phyloP scores from a whole-genome alignment of 2,113 vertebrate species.

The Centrocercus urophasianus region DNA sequence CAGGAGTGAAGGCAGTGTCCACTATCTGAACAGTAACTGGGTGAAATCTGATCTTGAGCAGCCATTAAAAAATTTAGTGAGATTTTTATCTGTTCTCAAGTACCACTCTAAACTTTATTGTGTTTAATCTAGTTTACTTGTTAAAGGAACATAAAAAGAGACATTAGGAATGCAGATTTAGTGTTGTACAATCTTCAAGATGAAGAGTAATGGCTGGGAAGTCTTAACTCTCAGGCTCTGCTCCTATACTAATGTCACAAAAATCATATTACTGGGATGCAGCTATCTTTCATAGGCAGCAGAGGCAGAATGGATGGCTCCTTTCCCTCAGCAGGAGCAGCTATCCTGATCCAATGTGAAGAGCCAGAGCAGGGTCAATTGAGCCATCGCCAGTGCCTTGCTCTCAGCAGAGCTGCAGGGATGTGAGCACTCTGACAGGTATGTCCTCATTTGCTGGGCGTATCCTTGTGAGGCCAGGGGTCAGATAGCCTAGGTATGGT shows the following conservation, averaged over 20 bases:
- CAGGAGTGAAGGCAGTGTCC: slow-evolving; percentile 6
- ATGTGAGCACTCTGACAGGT: neutral
- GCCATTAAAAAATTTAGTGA: slow-evolving; percentile 27
- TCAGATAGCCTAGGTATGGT: neutral
- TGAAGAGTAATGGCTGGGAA: slow-evolving; percentile 40
- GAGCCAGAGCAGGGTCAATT: neutral
- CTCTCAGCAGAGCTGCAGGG: neutral
- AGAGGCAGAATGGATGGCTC: neutral
- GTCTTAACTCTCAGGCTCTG: neutral
- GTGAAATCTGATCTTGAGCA: slow-evolving; percentile 26
- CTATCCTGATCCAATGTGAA: neutral
- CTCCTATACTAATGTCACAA: neutral
- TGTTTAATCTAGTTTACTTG: slow-evolving; percentile 43
- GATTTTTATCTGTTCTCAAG: slow-evolving; percentile 64
- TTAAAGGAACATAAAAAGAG: slow-evolving; percentile 55
- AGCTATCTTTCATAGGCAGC: neutral
- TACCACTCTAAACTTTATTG: slow-evolving; percentile 33
- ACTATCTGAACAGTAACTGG: slow-evolving; percentile 21
- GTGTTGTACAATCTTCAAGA: neutral
- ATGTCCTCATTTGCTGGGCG: too few species aligned
- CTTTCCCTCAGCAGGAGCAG: neutral
- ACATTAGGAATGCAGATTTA: slow-evolving; percentile 42
- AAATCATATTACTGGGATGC: neutral
- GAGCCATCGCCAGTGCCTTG: neutral
- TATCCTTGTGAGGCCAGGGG: neutral